Evolutionary conservation across 2,797 vertebrate genomes (phyloP).

Genomic region (Harpagifer antarcticus): DNA sequence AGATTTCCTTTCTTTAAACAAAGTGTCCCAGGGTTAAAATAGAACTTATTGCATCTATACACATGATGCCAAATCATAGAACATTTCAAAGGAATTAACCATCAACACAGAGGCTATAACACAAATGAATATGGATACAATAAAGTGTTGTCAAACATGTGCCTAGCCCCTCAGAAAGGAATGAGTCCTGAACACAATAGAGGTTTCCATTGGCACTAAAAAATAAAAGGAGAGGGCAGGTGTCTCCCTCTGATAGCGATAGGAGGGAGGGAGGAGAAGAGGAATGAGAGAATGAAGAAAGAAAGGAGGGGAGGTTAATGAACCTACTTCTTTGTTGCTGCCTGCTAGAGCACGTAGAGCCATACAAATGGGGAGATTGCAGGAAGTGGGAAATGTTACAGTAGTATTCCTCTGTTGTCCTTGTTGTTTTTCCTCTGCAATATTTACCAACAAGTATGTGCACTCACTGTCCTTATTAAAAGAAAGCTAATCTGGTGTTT

Average conservation of each 20-base stretch:
- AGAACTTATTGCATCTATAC: background rate
- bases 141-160: background rate
- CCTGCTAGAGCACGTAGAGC: constrained; percentile 21
- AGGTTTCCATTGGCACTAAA: constrained; percentile 33
- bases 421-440: background rate
- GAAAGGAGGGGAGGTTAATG: constrained; percentile 29
- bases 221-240: constrained; percentile 39
- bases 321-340: constrained; percentile 58
- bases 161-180: background rate
- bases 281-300: constrained; percentile 37
- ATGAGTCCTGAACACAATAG: constrained; percentile 21
- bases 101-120: background rate
- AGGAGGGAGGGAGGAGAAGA: no score
- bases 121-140: constrained; percentile 9
- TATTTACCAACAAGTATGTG: background rate
- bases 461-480: background rate
- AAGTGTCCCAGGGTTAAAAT: background rate
- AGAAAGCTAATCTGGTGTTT: constrained; percentile 1
- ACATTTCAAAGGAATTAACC: background rate
- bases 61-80: background rate
- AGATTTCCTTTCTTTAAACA: background rate
- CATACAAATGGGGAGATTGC: background rate
- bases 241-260: constrained; percentile 38
- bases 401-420: background rate
- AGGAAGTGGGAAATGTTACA: constrained; percentile 8